phyloP scores from a whole-genome alignment of 2,888 invertebrate species.

The Torymus tubicola region DNA sequence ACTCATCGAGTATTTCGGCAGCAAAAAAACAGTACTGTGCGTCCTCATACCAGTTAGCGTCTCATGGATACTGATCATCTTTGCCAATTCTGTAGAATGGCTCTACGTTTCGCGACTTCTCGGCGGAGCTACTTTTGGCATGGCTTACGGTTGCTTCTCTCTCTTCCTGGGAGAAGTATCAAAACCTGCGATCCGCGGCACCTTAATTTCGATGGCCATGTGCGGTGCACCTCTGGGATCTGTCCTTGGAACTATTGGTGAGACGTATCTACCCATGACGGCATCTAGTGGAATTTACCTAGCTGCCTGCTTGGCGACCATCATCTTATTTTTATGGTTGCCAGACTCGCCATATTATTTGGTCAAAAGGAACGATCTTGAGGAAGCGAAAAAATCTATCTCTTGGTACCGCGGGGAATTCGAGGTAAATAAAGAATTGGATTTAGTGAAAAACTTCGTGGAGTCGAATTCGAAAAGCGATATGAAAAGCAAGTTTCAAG shows the following conservation, averaged over 20 bases:
- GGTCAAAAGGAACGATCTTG: constrained; percentile 6
- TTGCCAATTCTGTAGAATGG: constrained; percentile 61
- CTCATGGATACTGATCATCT: constrained; percentile 61
- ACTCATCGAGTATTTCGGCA: constrained; percentile 59
- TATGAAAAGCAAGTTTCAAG: constrained; percentile 25
- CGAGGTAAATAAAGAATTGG: constrained; percentile 61
- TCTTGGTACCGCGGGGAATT: constrained; percentile 14
- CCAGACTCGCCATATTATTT: constrained; percentile 68
- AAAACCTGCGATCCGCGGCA: constrained; percentile 64
- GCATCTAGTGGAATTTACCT: constrained; percentile 66
- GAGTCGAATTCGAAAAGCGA: constrained; percentile 50
- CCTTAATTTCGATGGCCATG: constrained; percentile 65
- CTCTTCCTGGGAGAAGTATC: constrained; percentile 68
- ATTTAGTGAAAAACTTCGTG: constrained; percentile 6
- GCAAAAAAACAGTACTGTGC: constrained; percentile 60
- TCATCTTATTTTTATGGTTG: constrained; percentile 64
- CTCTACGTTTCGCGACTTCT: constrained; percentile 60
- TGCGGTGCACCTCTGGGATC: constrained; percentile 67
- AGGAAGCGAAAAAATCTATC: constrained; percentile 12
- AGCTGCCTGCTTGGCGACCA: constrained; percentile 60
- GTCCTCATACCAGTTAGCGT: constrained; percentile 59
- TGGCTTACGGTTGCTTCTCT: constrained; percentile 63
- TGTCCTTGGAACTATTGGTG: constrained; percentile 67
- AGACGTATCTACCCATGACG: constrained; percentile 64
- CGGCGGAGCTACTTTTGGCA: constrained; percentile 64